Percentiles rank a stretch among this genome's conserved stretches.
phyloP scores from a whole-genome alignment of 2,888 invertebrate species.

The Tipula helvola region DNA sequence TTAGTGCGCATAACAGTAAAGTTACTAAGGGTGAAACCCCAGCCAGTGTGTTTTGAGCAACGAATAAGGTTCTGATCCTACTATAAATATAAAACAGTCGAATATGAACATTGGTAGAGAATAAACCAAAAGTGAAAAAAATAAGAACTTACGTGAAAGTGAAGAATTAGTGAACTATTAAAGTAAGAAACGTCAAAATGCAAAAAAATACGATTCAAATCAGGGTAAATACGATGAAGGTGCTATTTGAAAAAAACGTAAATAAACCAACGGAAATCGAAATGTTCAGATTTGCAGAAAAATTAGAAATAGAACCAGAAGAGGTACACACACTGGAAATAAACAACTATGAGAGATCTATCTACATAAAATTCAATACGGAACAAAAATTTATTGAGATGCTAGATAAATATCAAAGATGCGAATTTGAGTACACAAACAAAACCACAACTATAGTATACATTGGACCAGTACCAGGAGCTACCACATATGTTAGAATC shows the following conservation, averaged over 20 bases:
- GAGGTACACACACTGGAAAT: background rate
- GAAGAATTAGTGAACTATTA: too few species aligned
- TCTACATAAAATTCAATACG: background rate
- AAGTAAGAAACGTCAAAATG: background rate
- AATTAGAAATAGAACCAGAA: background rate
- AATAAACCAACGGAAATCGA: background rate
- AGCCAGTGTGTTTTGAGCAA: too few species aligned
- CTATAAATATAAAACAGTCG: too few species aligned
- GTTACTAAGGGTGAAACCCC: too few species aligned
- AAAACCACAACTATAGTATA: background rate
- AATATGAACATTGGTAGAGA: too few species aligned
- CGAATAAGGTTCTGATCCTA: too few species aligned
- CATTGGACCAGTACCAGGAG: background rate
- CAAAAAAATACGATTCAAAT: background rate
- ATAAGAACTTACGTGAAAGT: too few species aligned
- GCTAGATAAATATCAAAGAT: background rate
- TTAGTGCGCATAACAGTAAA: too few species aligned
- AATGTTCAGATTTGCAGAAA: background rate
- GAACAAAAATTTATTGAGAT: background rate
- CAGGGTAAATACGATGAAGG: background rate
- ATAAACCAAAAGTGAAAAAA: too few species aligned
- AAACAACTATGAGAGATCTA: background rate
- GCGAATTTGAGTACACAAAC: background rate
- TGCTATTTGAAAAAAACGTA: background rate
- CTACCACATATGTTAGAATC: background rate